Base-by-base conservation (phyloP, 1,140 invertebrate genomes). In the Lordiphosa clarofinis region DNA sequence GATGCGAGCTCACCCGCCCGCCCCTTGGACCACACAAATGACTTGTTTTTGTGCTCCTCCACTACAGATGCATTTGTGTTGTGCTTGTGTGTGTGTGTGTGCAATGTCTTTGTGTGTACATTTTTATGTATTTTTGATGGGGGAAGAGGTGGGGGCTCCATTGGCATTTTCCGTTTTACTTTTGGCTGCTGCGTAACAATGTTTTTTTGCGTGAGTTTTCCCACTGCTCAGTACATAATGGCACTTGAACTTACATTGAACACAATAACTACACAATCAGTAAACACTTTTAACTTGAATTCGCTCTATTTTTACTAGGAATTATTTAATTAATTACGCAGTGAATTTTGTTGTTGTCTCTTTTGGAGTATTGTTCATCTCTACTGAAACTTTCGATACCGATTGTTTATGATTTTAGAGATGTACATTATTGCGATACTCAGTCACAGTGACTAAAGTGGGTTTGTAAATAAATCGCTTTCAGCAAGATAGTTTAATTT, bases 11-110 rank as follows among this genome's bases (percentile, higher is more conserved):
- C 36, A 36, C 38, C 43, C 49, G n/a, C 40, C 46, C 42, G 28
- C 42, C 12, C 38, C 12, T 11, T 43, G 24, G 10, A 15, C 35
- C 47, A 59, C n/a, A 69, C 40, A 52, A 76, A 63, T 60, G 42
- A 84, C 78, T 84, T 84, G 78, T 84, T 84, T 84, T 84, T 84
- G 72, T 70, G 52, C 66, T 74, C 57, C 49, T 61, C 53, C 55
- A 66, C 57, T 36, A 49, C 36, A 10, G 60, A 46, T 43, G 55
- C 55, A 53, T 61, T 58, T 21, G 33, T 31, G 38, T 33, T 54
- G 36, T 72, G 50, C 43, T 19, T 19, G 48, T 63, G 42, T 15
- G 54, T 50, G 54, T 50, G 47, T 48, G 53, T 55, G 46, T 59
- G 54, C 10, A 21, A 38, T 52, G 46, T 21, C 53, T 70, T 62